Evolutionary conservation across 2,888 invertebrate species (phyloP).

Genomic region (Tiliacea citrago): DNA sequence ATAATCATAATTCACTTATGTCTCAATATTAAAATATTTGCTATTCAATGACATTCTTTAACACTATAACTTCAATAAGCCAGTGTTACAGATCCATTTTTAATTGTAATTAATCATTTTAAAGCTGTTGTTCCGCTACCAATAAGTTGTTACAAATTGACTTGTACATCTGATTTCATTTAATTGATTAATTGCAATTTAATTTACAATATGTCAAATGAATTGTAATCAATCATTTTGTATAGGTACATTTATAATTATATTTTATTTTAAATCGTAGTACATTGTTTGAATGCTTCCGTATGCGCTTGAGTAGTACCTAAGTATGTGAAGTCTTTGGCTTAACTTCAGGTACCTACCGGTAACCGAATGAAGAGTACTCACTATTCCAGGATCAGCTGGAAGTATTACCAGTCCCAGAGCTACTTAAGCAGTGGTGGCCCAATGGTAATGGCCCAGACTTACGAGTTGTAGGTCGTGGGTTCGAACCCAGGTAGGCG

Average conservation of each 20-base stretch:
- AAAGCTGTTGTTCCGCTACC: slow-evolving; percentile 28
- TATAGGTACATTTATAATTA: slow-evolving; percentile 7
- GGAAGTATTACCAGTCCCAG: neutral
- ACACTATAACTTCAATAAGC: neutral
- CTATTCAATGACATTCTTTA: slow-evolving; percentile 5
- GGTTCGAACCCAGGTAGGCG: too few species aligned
- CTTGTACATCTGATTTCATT: slow-evolving; percentile 49
- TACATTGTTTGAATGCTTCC: slow-evolving; percentile 47
- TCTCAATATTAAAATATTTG: too few species aligned
- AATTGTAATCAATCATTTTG: slow-evolving; percentile 53
- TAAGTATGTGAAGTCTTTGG: neutral
- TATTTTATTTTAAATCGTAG: slow-evolving; percentile 36
- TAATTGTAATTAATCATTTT: slow-evolving; percentile 53
- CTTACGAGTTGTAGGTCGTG: too few species aligned
- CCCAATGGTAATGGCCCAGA: too few species aligned
- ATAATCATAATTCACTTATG: neutral
- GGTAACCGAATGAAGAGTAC: neutral
- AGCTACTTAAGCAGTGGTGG: neutral
- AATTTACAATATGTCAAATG: slow-evolving; percentile 48
- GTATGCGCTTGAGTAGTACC: slow-evolving; percentile 15
- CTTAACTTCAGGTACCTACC: too few species aligned
- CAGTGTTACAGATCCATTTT: slow-evolving; percentile 30
- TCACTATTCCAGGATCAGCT: neutral
- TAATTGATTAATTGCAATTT: slow-evolving; percentile 62
- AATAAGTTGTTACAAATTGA: slow-evolving; percentile 53